Percentiles rank a stretch among this genome's conserved stretches.
phyloP scores from a whole-genome alignment of 2,113 vertebrate species.

The Bufo bufo region DNA sequence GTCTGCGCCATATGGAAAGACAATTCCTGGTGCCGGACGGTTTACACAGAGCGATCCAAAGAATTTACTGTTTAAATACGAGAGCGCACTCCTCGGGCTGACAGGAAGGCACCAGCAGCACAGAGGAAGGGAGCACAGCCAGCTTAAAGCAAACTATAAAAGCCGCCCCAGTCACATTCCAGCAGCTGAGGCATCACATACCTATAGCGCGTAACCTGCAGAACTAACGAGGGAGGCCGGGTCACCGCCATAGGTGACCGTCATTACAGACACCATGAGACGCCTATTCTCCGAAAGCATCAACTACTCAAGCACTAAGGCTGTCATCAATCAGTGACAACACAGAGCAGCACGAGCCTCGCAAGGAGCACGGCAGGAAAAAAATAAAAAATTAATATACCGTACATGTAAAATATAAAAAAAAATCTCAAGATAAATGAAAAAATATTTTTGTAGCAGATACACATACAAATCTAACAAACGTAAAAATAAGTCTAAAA shows the following conservation, averaged over 20 bases:
- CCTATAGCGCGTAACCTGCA: background rate
- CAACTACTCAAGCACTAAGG: background rate
- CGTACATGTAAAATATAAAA: no score
- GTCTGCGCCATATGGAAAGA: background rate
- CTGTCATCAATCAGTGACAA: background rate
- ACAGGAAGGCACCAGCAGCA: constrained; percentile 7
- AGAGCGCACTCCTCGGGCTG: background rate
- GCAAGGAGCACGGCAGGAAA: no score
- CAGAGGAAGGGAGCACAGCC: constrained; percentile 21
- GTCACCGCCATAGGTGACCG: background rate
- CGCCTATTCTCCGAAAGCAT: background rate
- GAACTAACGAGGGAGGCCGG: background rate
- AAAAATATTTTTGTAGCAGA: no score
- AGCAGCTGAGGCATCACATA: constrained; percentile 18
- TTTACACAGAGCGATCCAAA: background rate
- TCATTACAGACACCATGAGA: background rate
- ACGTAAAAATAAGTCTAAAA: no score
- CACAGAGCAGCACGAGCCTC: background rate
- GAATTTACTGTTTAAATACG: background rate
- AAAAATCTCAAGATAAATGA: no score
- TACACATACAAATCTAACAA: no score
- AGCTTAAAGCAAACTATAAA: background rate
- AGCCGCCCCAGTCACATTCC: constrained; percentile 12
- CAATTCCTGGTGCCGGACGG: background rate
- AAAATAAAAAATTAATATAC: no score